Conservation (phyloP, 2,113 vertebrate genomes). For the Tupaia tana region DNA sequence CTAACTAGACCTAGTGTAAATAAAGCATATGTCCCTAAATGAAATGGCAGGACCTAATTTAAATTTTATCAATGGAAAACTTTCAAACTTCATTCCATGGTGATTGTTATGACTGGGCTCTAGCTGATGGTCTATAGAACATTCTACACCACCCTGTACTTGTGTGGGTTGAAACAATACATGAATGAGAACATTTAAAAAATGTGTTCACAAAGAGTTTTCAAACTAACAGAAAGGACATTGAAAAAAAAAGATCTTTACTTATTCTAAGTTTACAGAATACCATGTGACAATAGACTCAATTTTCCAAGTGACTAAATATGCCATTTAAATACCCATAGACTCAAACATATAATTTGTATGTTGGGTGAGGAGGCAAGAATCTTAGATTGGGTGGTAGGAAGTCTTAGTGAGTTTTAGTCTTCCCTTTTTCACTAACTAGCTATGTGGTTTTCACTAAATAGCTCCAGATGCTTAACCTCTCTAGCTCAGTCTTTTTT, state of each 20-base stretch:
- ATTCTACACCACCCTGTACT: neutral
- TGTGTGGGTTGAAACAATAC: neutral
- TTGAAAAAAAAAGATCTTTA: neutral
- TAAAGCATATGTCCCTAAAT: neutral
- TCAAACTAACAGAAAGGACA: neutral
- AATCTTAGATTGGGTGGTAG: neutral
- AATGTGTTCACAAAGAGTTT: neutral
- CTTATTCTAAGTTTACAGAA: neutral
- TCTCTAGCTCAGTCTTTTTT: neutral
- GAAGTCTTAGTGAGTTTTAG: neutral
- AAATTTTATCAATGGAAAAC: neutral
- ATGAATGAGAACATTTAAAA: neutral
- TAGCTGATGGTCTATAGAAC: neutral
- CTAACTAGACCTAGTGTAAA: neutral
- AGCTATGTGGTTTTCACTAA: neutral
- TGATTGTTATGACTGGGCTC: neutral
- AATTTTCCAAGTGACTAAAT: neutral
- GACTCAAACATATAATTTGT: neutral
- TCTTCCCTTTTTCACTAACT: neutral
- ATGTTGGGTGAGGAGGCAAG: neutral
- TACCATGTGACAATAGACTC: neutral
- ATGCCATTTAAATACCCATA: neutral
- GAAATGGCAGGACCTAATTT: neutral
- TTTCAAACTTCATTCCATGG: neutral
- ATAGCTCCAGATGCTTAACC: neutral